Percentiles rank a stretch among this genome's conserved stretches.
These are phyloP conservation scores for Cecidostiba fungosa DNA, from an alignment of 2,888 invertebrate genomes.

Conservation along the genomic window DNA sequence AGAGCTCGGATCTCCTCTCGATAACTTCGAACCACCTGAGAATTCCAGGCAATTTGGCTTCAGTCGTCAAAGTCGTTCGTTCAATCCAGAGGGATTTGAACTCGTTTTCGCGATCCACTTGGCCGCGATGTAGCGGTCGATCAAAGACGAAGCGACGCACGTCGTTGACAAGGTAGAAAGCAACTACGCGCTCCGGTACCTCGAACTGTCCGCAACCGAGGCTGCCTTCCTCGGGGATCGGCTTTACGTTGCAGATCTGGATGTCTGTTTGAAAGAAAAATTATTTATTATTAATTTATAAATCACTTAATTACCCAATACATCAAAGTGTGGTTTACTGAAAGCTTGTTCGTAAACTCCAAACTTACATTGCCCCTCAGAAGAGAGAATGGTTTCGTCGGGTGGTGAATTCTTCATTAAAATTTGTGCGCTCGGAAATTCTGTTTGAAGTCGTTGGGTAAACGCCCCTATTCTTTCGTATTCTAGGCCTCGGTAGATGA, in stretches of 20 bases:
- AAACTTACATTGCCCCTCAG: conserved; percentile 89
- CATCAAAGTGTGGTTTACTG: not conserved
- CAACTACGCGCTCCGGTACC: conserved; percentile 92
- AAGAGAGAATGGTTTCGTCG: conserved; percentile 91
- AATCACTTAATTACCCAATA: not conserved
- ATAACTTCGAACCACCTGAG: conserved; percentile 96
- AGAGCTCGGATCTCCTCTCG: conserved; percentile 87
- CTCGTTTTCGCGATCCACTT: conserved; percentile 96
- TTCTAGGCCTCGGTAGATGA: conserved; percentile 96
- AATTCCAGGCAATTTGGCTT: conserved; percentile 93
- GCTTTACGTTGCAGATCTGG: conserved; percentile 96
- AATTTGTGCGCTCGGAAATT: conserved; percentile 97
- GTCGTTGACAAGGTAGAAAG: conserved; percentile 95
- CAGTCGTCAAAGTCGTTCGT: conserved; percentile 91
- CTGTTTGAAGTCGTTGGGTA: conserved; percentile 94
- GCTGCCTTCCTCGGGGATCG: conserved; percentile 87
- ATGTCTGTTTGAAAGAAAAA: conserved; percentile 85
- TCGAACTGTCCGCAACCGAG: conserved; percentile 83
- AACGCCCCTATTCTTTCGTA: conserved; percentile 97
- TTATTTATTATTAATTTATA: not conserved
- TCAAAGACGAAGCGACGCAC: conserved; percentile 95
- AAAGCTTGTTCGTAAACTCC: not conserved
- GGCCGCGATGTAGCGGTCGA: conserved; percentile 93
- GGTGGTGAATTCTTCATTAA: conserved; percentile 95
- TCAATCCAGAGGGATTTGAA: conserved; percentile 98